These are phyloP conservation scores for Oreochromis aureus DNA, from an alignment of 2,113 vertebrate genomes.

Conservation along the genomic window DNA sequence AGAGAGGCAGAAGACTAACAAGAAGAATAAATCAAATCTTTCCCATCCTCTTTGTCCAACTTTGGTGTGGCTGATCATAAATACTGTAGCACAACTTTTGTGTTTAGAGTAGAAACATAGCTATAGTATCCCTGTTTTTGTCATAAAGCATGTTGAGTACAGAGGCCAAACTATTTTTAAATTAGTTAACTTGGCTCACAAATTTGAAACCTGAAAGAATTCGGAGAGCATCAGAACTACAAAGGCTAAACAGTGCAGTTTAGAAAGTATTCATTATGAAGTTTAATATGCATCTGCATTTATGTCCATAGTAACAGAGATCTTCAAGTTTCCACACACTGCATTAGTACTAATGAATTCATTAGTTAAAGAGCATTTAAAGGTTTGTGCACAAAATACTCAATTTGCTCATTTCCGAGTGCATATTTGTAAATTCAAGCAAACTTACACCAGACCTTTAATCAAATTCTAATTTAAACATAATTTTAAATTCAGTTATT, in stretches of 20 bases:
- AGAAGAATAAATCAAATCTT: background rate
- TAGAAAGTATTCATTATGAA: background rate
- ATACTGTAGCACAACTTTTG: background rate
- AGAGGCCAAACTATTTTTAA: background rate
- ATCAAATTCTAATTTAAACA: background rate
- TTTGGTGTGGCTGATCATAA: constrained; percentile 14
- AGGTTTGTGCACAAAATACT: background rate
- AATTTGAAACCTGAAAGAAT: background rate
- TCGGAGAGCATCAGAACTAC: background rate
- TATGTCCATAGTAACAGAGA: background rate
- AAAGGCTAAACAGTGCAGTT: background rate
- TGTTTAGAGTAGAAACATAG: background rate
- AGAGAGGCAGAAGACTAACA: background rate
- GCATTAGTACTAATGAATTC: background rate
- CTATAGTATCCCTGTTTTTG: background rate
- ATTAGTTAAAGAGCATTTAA: background rate
- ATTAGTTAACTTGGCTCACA: background rate
- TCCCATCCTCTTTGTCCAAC: background rate
- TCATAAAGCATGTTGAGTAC: background rate
- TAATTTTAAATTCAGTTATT: background rate
- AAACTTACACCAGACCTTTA: background rate
- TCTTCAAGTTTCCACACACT: background rate
- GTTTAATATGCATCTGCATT: background rate
- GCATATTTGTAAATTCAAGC: background rate
- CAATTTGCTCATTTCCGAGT: background rate